phyloP scores from a whole-genome alignment of 2,113 vertebrate species.

The Ciconia boyciana region DNA sequence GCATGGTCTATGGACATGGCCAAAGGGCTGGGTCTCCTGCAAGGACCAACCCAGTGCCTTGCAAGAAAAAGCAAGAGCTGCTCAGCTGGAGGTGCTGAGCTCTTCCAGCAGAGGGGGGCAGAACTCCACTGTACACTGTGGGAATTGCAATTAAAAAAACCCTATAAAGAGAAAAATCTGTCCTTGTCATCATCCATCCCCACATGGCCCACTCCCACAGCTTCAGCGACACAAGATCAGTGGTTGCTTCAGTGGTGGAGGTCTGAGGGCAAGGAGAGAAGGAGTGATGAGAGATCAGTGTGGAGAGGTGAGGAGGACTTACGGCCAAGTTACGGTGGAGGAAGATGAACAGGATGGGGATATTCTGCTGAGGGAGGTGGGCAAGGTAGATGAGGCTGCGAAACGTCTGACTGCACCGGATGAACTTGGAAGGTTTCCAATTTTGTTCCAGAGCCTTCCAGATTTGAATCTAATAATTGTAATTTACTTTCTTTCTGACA shows the following conservation, averaged over 20 bases:
- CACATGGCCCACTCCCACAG: not conserved
- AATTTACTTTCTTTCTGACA: not conserved
- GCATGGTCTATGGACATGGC: not conserved
- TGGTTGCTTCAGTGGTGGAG: not conserved
- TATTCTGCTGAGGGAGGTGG: not conserved
- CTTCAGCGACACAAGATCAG: not conserved
- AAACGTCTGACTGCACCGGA: not conserved
- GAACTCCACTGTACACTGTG: not conserved
- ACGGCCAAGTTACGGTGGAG: not conserved
- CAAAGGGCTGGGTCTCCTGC: not conserved
- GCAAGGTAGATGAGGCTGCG: not conserved
- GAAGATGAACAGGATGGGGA: not conserved
- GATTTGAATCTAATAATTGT: not conserved
- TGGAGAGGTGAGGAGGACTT: not conserved
- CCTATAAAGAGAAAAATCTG: not conserved
- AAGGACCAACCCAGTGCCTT: not conserved
- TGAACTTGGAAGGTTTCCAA: not conserved
- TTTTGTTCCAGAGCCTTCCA: not conserved
- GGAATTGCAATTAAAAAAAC: not conserved
- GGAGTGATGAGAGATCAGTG: fast-evolving
- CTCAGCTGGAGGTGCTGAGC: slow-evolving; percentile 24
- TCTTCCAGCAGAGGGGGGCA: slow-evolving; percentile 63
- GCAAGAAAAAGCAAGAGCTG: not conserved
- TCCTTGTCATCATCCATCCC: not conserved
- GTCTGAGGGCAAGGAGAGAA: not conserved